Percentiles rank a stretch among this genome's conserved stretches.
These are phyloP conservation scores for Montipora efflorescens DNA, from an alignment of 64 coral and sea anemone genomes.

Conservation along the genomic window DNA sequence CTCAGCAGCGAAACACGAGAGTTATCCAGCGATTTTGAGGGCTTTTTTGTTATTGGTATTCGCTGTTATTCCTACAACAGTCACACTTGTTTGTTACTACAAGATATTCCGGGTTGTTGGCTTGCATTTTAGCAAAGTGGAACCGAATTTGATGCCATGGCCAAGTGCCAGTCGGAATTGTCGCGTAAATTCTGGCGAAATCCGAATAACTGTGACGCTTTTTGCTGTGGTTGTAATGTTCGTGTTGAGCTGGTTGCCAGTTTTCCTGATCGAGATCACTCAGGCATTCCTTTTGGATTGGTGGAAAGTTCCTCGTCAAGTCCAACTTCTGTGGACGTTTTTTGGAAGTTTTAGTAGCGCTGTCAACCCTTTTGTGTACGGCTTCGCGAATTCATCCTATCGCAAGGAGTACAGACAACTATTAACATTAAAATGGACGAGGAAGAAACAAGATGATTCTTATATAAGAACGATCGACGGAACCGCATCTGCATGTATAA, in stretches of 20 bases:
- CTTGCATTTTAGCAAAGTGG: slow-evolving; percentile 35
- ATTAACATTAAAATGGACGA: slow-evolving; percentile 44
- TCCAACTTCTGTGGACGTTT: slow-evolving; percentile 74
- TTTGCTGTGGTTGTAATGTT: slow-evolving; percentile 63
- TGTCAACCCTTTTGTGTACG: slow-evolving; percentile 62
- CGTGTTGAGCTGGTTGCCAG: slow-evolving; percentile 61
- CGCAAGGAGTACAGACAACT: slow-evolving; percentile 10
- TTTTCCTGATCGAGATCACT: slow-evolving; percentile 51
- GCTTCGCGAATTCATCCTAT: slow-evolving; percentile 47
- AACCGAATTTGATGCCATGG: not conserved
- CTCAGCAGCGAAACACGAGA: not conserved
- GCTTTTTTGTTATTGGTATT: slow-evolving; percentile 8
- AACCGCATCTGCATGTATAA: not conserved
- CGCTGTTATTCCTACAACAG: slow-evolving; percentile 51
- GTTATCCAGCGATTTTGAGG: slow-evolving; percentile 28
- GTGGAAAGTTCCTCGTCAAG: slow-evolving; percentile 46
- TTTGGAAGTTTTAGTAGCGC: slow-evolving; percentile 60
- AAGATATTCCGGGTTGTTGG: slow-evolving; percentile 61
- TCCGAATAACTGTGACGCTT: slow-evolving; percentile 59
- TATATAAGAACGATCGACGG: not conserved
- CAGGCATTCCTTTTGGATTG: slow-evolving; percentile 39
- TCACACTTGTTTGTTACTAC: slow-evolving; percentile 64
- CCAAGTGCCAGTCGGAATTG: not conserved
- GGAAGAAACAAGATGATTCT: not conserved
- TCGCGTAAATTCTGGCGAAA: slow-evolving; percentile 22